Base-by-base conservation (phyloP, 2,113 vertebrate genomes). In the Turnix velox region DNA sequence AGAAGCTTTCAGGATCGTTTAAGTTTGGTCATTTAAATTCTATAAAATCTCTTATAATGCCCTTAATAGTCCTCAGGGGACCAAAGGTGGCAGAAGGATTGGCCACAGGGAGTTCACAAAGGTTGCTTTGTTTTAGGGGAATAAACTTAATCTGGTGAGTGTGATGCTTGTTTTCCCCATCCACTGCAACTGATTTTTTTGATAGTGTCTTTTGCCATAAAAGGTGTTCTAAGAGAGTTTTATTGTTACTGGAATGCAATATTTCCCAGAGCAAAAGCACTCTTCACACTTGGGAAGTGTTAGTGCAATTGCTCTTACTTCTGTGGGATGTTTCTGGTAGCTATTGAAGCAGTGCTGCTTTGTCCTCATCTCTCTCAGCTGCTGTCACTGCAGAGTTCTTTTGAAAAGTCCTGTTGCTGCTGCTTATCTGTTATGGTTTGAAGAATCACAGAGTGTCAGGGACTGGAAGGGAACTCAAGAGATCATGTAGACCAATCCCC, bases 281-380 rank as follows among this genome's bases (percentile, higher is more conserved):
- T 19, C 40, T 84, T 88, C 37, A 31, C 3, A 2, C 18, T 62
- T 45, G 6, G 35, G n/a, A 20, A 58, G 35, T n/a, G 33, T 45
- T 66, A 16, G 15, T 18, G 6, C 15, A 74, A 12, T 63, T 20
- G 8, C 9, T 52, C 4, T n/a, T 39, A 20, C 24, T 42, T 63
- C 61, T 13, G 1, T 24, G 33, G 63, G 48, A n/a, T 0, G 0
- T 46, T 93, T 67, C 35, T 55, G 20, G 25, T 43, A 15, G 13
- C 46, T 57, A 0, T 46, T 65, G 33, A 13, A 68, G 42, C 51
- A 71, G 23, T 2, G 2, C 10, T 62, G 31, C 61, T 67, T 84
- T 71, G 35, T 46, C 61, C 30, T 91, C 14, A 4, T 62, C 35
- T 74, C 14, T 84, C 51, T 92, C 46, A 28, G 18, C n/a, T 80